A percentile compares a stretch with the other conserved stretches of the same genome.
These are phyloP conservation scores for Exocentrus adspersus DNA, from an alignment of 2,888 invertebrate species.

Conservation along the genomic window DNA sequence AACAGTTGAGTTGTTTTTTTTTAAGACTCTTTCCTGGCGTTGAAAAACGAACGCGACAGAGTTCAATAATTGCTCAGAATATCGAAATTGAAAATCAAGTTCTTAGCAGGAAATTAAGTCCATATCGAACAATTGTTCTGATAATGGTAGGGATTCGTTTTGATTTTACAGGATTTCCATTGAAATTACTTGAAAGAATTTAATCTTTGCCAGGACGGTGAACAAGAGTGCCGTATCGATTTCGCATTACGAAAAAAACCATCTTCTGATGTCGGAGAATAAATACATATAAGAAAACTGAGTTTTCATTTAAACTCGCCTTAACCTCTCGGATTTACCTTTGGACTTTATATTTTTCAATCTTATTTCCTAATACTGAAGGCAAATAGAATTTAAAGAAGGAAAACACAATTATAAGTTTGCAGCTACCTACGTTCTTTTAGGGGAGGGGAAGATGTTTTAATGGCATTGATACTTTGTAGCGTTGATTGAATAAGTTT, in stretches of 20 bases:
- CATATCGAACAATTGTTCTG: slow-evolving; percentile 12
- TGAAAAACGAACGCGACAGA: too few species aligned
- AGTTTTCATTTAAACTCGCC: slow-evolving; percentile 3
- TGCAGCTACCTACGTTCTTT: too few species aligned
- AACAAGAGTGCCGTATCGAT: slow-evolving; percentile 14
- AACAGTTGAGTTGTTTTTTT: too few species aligned
- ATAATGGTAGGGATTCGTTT: background rate
- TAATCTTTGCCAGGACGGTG: background rate
- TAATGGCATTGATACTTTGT: too few species aligned
- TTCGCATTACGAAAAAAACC: slow-evolving; percentile 14
- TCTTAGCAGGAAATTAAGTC: too few species aligned
- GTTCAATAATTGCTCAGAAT: too few species aligned
- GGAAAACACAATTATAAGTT: too few species aligned
- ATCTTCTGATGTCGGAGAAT: slow-evolving; percentile 6
- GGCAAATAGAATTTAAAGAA: too few species aligned
- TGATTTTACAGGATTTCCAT: background rate
- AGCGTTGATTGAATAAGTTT: too few species aligned
- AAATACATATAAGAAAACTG: slow-evolving; percentile 19
- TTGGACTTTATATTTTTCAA: background rate
- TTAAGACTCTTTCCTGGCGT: too few species aligned
- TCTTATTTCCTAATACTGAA: background rate
- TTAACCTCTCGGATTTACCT: slow-evolving; percentile 1
- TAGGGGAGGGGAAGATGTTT: too few species aligned
- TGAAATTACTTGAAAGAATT: slow-evolving; percentile 5
- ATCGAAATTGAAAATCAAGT: too few species aligned